Evolutionary conservation across 2,113 vertebrate species (phyloP), one percentile per base, ranked within the genome.

Genomic region (Rhabdomys dilectus): DNA sequence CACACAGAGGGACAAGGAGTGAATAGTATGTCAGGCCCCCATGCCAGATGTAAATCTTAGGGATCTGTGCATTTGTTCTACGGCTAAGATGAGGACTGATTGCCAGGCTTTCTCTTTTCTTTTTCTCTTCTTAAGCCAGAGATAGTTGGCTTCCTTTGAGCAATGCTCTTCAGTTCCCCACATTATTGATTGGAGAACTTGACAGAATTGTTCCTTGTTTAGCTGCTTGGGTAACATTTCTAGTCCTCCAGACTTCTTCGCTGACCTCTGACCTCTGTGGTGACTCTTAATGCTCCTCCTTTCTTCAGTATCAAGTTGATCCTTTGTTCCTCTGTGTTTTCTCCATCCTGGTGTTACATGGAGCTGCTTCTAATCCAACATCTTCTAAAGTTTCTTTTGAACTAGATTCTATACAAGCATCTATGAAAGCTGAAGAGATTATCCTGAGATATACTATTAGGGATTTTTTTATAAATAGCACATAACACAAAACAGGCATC

Each of bases 341-440:
- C 48, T 88, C 48, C 7, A 56, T 56, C 66, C 48, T 17, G 48
- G 34, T 13, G 34, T 39, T 51, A 26, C 85, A 72, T 1, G 7
- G 62, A 72, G 11, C 34, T 29, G 34, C 22, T 88, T 72, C 86
- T 72, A 88, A 53, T 53, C 66, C 72, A 36, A 70, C 34, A 53
- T 9, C 85, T 88, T 88, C 48, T 51, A 66, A 93, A 53, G 1
- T 56, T 29, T 88, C 72, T 56, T 62, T 94, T 96, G 34, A 94
- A 78, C 77, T 56, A 95, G 51, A 91, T 72, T 90, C 6, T 8
- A 16, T 56, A 24, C 17, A 88, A 15, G 6, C 34, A 96, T 89
- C 62, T 91, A 12, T 93, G 58, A 87, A 94, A 94, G 45, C 39
- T 92, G 86, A 26, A 91, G 39, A 91, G 60, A 82, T 94, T 31